phyloP scores from a whole-genome alignment of 2,888 invertebrate species.

The Ophion ellenae region DNA sequence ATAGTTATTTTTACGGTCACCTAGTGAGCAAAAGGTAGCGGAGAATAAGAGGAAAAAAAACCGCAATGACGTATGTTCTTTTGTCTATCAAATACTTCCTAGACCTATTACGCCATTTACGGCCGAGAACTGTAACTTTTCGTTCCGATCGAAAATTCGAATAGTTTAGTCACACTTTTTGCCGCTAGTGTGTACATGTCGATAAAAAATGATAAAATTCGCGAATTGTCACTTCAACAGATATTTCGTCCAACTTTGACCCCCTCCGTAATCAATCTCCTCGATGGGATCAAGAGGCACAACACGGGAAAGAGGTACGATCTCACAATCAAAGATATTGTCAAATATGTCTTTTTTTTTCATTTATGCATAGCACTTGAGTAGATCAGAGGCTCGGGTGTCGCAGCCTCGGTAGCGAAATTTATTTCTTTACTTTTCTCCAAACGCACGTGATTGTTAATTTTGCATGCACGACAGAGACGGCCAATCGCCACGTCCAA shows the following conservation, averaged over 20 bases:
- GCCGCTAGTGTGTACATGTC: background rate
- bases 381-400: background rate
- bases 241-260: constrained; percentile 82
- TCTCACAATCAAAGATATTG: constrained; percentile 4
- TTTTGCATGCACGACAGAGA: constrained; percentile 78
- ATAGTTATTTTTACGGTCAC: no score
- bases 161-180: no score
- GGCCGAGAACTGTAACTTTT: no score
- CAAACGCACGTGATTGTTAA: constrained; percentile 47
- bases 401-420: no score
- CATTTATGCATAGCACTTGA: constrained; percentile 2
- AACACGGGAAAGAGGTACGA: constrained; percentile 77
- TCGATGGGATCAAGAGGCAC: constrained; percentile 80
- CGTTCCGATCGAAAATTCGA: no score
- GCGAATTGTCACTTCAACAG: constrained; percentile 65
- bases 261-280: constrained; percentile 79
- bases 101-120: no score
- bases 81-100: no score
- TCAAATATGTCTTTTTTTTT: constrained; percentile 8
- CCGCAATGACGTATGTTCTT: no score
- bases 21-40: no score
- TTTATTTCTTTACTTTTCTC: constrained; percentile 22
- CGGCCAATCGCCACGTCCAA: constrained; percentile 76
- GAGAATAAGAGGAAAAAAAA: no score
- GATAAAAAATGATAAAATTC: background rate